Percentiles rank a stretch among this genome's conserved stretches.
Conservation (phyloP, 2,797 vertebrate genomes). For the Eremophila alpestris region DNA sequence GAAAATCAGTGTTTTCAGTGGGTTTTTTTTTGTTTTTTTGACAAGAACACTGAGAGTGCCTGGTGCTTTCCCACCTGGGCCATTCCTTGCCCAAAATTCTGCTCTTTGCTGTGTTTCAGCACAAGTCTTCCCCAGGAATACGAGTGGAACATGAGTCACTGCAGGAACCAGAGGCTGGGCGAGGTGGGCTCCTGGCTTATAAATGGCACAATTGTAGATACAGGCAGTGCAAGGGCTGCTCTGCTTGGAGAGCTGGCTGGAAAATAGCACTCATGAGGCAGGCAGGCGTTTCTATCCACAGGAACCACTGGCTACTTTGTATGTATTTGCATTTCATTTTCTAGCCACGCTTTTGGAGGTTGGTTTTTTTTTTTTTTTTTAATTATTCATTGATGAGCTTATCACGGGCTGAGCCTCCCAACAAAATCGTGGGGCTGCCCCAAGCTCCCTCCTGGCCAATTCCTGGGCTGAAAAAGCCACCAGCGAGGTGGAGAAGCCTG, state of each 20-base stretch:
- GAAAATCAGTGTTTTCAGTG: fast-evolving
- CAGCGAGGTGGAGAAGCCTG: not conserved
- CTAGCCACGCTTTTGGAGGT: not conserved
- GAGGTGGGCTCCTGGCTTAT: constrained; percentile 55
- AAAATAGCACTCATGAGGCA: constrained; percentile 8
- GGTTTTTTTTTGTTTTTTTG: not conserved
- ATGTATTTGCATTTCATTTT: constrained; percentile 50
- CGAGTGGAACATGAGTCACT: constrained; percentile 26
- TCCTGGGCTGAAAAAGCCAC: not conserved
- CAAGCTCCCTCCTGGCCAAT: fast-evolving
- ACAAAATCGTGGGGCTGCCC: fast-evolving
- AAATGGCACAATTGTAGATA: constrained; percentile 59
- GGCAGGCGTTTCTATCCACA: not conserved
- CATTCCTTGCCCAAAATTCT: not conserved
- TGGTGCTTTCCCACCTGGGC: not conserved
- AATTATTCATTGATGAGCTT: not conserved
- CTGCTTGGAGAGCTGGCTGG: constrained; percentile 52
- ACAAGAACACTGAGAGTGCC: not conserved
- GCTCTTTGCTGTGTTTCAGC: not conserved
- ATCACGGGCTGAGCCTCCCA: fast-evolving
- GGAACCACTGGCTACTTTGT: not conserved
- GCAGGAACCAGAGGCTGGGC: not conserved
- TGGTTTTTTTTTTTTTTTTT: not conserved
- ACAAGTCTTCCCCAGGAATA: not conserved
- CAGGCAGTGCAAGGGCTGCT: not conserved